Evolutionary conservation across 2,113 vertebrate species (phyloP).

Genomic region (Chunga burmeisteri): DNA sequence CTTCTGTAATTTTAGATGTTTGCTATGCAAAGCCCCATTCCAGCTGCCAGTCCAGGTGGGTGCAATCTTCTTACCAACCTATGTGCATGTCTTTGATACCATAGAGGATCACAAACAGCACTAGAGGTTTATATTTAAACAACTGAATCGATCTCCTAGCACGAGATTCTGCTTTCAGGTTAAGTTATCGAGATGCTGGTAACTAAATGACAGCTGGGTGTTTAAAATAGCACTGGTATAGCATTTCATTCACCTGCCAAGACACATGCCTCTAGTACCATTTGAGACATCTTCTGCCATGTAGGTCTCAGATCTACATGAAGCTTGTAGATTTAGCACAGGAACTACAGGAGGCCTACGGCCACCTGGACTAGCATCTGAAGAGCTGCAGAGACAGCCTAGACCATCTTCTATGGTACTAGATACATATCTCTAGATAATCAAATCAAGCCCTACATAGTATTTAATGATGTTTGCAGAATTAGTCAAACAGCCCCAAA

Average conservation of each 20-base stretch:
- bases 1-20: background rate
- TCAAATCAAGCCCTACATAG: fast-evolving
- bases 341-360: background rate
- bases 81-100: background rate
- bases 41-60: background rate
- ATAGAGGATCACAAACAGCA: background rate
- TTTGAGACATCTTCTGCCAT: background rate
- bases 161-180: background rate
- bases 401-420: background rate
- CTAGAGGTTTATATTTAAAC: background rate
- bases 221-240: background rate
- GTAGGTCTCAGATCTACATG: background rate
- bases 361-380: background rate
- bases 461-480: background rate
- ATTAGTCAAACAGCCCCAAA: background rate
- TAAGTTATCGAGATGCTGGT: background rate
- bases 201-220: background rate
- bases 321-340: background rate
- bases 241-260: background rate
- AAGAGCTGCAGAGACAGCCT: background rate
- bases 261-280: background rate
- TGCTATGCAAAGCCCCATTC: background rate
- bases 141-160: background rate
- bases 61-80: background rate
- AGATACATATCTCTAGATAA: background rate